Base-by-base conservation (phyloP, 2,888 invertebrate species). In the Cylindroiulus punctatus region DNA sequence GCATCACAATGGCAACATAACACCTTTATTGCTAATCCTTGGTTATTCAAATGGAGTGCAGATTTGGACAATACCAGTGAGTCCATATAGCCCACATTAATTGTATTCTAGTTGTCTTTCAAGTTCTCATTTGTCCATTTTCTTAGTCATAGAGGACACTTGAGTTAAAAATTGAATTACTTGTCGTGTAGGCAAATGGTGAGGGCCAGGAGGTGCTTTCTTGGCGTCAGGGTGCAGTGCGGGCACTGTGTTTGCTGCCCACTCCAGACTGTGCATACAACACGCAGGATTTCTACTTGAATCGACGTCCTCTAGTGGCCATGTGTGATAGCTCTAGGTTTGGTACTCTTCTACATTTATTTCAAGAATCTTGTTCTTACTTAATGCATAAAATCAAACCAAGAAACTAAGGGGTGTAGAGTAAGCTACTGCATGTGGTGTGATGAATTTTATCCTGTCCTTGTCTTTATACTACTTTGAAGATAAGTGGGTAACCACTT, bases 191-290 rank as follows among this genome's bases (percentile, higher is more conserved):
- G 86, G 95, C 96, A 12, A 95, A 94, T 89, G 98, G 98, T 32
- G 98, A 98, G 90, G 98, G 98, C 1, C 95, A 96, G 87, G 98
- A 98, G 91, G 96, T 98, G 40, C 91, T 99, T 87, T 98, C 98
- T 3, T 97, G 98, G 95, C 93, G 97, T 85, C 97, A 98, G 91
- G 97, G 98, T 86, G 94, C 95, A 88, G 96, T 98, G 84, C 93
- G 94, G 87, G 93, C 94, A 86, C 93, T 98, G 88, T 94, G 96
- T 91, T 93, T 98, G 89, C 93, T 98, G 90, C 97, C 97, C 12
- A 94, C 94, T 87, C 97, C 98, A 32, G 92, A 93, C 89, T 88
- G 87, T 85, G 87, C 85, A 87, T 88, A 90, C 88, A 90, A 91
- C 86, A 92, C 91, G 1, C 90, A 91, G 89, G 98, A 98, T 92